Percentiles rank a stretch among this genome's conserved stretches.
phyloP scores from a whole-genome alignment of 2,113 vertebrate genomes.

The Malurus alboscapulatus region DNA sequence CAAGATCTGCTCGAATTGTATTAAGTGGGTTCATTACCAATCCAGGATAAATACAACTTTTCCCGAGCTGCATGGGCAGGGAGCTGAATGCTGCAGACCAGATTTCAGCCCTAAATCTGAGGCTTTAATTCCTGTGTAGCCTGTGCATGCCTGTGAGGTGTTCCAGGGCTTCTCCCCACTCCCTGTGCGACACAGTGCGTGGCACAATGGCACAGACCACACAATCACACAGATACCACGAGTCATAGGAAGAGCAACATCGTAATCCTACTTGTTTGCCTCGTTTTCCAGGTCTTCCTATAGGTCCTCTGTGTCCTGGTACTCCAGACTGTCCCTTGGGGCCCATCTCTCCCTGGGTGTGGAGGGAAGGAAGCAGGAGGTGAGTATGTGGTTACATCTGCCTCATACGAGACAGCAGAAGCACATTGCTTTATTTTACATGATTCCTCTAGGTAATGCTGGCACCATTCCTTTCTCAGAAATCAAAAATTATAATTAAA shows the following conservation, averaged over 20 bases:
- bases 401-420: not conserved
- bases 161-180: not conserved
- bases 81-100: not conserved
- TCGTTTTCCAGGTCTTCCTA: slow-evolving; percentile 93
- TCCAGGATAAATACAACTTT: not conserved
- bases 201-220: not conserved
- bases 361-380: not conserved
- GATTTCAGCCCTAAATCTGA: not conserved
- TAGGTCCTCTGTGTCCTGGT: slow-evolving; percentile 91
- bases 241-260: not conserved
- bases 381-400: not conserved
- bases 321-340: slow-evolving; percentile 92
- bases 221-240: not conserved
- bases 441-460: not conserved
- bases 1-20: not conserved
- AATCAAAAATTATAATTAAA: not conserved
- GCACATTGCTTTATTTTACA: not conserved
- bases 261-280: slow-evolving; percentile 87
- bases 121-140: not conserved
- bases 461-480: not conserved
- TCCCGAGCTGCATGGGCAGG: not conserved
- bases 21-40: not conserved
- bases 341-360: slow-evolving; percentile 92
- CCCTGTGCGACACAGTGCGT: rapidly evolving
- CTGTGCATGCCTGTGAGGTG: not conserved